Conservation (phyloP, 2,113 vertebrate genomes). For the Gambusia affinis region DNA sequence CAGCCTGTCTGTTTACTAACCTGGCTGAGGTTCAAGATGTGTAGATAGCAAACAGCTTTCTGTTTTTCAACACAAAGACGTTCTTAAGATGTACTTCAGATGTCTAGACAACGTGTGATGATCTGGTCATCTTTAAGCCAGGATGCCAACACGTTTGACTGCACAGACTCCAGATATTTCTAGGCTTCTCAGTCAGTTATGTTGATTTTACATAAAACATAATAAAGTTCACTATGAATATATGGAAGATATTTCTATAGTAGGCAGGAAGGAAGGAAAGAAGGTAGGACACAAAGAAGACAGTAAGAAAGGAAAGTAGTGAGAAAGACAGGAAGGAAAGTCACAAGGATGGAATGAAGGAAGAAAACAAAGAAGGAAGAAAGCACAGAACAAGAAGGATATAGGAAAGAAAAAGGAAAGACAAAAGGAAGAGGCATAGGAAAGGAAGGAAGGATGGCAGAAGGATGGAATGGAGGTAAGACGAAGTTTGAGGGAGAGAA, state of each 20-base stretch:
- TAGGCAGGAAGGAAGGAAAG: too few species aligned
- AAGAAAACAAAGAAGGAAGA: too few species aligned
- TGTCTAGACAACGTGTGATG: neutral
- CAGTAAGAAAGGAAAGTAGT: too few species aligned
- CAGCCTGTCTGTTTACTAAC: constrained; percentile 27
- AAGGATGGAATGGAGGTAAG: too few species aligned
- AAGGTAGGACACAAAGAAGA: too few species aligned
- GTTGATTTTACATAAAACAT: neutral
- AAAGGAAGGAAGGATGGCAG: too few species aligned
- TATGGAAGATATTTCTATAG: too few species aligned
- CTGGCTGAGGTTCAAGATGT: constrained; percentile 6
- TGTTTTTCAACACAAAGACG: neutral
- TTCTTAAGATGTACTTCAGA: neutral
- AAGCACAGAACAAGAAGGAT: neutral
- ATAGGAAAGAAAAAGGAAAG: too few species aligned
- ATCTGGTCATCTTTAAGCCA: neutral
- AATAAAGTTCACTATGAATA: too few species aligned
- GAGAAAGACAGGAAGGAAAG: too few species aligned
- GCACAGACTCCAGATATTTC: neutral
- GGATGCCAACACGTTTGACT: neutral
- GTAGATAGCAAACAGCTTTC: neutral
- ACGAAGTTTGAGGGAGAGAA: neutral
- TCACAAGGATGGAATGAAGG: too few species aligned
- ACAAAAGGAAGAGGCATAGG: too few species aligned
- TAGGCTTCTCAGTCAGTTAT: neutral